phyloP scores from a whole-genome alignment of 2,797 vertebrate genomes.

The Microcaecilia unicolor region DNA sequence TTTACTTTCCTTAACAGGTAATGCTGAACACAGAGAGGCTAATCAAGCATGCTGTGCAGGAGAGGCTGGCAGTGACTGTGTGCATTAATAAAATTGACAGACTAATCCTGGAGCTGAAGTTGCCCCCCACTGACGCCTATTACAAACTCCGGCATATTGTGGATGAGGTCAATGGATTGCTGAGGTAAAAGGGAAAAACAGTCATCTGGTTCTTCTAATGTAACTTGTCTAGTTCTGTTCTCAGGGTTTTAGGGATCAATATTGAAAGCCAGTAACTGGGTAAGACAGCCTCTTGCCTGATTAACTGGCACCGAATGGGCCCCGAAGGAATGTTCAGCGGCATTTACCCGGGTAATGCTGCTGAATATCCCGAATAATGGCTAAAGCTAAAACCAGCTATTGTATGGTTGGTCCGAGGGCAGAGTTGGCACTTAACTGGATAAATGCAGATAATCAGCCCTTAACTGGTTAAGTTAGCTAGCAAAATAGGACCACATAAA shows the following conservation, averaged over 20 bases:
- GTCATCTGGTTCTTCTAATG: background rate
- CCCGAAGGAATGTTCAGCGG: no score
- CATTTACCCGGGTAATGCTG: no score
- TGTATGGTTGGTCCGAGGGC: no score
- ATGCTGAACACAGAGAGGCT: conserved; percentile 97
- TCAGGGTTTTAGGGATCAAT: background rate
- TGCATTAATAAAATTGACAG: conserved; percentile 98
- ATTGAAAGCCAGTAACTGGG: background rate
- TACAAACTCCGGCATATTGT: conserved; percentile 97
- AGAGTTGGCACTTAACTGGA: no score
- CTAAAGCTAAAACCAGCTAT: no score
- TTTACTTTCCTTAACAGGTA: conserved; percentile 56
- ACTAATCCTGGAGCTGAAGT: conserved; percentile 88
- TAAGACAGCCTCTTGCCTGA: no score
- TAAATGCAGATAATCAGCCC: no score
- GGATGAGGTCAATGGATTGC: conserved; percentile 91
- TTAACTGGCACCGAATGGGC: no score
- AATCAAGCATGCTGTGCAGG: conserved; percentile 95
- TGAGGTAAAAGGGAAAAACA: conserved; percentile 62
- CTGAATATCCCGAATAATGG: no score
- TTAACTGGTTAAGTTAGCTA: no score
- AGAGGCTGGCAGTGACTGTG: conserved; percentile 89
- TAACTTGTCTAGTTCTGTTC: background rate
- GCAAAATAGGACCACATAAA: no score
- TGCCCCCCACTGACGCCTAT: conserved; percentile 94